Evolutionary conservation across 2,113 vertebrate genomes (phyloP).

Genomic region (Charadrius vociferus): DNA sequence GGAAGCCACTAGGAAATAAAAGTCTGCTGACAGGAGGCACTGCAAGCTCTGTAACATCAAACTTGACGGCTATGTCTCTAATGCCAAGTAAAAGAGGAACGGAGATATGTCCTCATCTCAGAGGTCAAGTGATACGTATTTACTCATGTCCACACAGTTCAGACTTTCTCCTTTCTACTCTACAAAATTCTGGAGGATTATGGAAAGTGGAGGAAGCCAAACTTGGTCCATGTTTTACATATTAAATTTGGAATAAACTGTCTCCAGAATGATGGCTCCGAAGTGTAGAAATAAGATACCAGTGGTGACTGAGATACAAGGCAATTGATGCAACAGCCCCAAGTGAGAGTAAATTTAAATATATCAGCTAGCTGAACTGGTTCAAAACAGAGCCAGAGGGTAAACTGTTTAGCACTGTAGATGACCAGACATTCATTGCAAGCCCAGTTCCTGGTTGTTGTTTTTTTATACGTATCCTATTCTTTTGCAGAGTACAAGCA

Average conservation of each 20-base stretch:
- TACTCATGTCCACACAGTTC: not conserved
- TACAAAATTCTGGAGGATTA: not conserved
- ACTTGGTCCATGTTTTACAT: not conserved
- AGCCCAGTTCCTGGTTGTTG: rapidly evolving
- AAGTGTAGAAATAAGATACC: not conserved
- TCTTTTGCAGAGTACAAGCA: not conserved
- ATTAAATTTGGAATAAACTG: not conserved
- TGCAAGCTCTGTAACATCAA: not conserved
- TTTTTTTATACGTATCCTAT: not conserved
- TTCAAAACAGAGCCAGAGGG: not conserved
- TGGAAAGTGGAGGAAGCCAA: not conserved
- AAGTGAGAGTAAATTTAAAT: not conserved
- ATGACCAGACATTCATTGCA: not conserved
- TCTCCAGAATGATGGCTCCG: not conserved
- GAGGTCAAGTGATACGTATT: not conserved
- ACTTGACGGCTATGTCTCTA: not conserved
- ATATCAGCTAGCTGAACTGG: not conserved
- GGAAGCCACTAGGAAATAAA: not conserved
- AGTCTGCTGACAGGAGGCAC: not conserved
- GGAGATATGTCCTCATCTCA: not conserved
- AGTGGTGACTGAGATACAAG: not conserved
- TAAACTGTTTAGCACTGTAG: not conserved
- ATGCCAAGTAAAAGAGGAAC: not conserved
- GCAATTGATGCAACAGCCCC: not conserved
- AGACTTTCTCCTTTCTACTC: not conserved